These are phyloP conservation scores for Phalera bucephala DNA, from an alignment of 2,888 invertebrate species.

Conservation along the genomic window DNA sequence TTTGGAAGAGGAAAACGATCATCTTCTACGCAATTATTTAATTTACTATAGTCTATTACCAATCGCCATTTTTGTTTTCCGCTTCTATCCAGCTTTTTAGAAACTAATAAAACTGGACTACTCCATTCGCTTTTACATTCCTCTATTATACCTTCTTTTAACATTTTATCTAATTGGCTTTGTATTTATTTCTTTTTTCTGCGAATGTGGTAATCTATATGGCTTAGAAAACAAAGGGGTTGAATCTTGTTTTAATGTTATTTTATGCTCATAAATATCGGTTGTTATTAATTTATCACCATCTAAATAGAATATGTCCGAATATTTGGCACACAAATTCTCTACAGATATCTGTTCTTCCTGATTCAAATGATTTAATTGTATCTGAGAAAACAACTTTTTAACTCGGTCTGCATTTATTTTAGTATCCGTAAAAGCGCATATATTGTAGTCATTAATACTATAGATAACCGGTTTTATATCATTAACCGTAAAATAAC, in stretches of 20 bases:
- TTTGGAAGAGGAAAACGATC: too few relatives aligned
- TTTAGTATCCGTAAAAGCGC: neutral
- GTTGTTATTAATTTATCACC: neutral
- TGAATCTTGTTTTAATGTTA: neutral
- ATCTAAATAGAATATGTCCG: too few relatives aligned
- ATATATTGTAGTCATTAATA: neutral
- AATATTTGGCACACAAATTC: too few relatives aligned
- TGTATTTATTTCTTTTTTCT: constrained; percentile 5
- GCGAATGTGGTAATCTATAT: constrained; percentile 3
- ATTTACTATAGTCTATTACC: too few relatives aligned
- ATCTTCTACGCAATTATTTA: too few relatives aligned
- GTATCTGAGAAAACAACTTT: neutral
- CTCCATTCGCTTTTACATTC: constrained; percentile 2
- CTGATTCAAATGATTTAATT: neutral
- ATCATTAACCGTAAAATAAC: too few relatives aligned
- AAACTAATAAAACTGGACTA: constrained; percentile 4
- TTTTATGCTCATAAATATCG: constrained; percentile 1
- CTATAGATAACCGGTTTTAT: neutral
- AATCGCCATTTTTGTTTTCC: constrained; percentile 1
- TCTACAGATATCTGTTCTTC: too few relatives aligned
- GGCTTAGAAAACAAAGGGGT: constrained; percentile 2
- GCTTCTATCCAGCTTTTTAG: too few relatives aligned
- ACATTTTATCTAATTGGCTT: constrained; percentile 4
- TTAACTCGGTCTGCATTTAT: neutral
- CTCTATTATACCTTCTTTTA: constrained; percentile 4